Evolutionary conservation across 2,113 vertebrate genomes (phyloP).

Genomic region (Todiramphus saurophagus): DNA sequence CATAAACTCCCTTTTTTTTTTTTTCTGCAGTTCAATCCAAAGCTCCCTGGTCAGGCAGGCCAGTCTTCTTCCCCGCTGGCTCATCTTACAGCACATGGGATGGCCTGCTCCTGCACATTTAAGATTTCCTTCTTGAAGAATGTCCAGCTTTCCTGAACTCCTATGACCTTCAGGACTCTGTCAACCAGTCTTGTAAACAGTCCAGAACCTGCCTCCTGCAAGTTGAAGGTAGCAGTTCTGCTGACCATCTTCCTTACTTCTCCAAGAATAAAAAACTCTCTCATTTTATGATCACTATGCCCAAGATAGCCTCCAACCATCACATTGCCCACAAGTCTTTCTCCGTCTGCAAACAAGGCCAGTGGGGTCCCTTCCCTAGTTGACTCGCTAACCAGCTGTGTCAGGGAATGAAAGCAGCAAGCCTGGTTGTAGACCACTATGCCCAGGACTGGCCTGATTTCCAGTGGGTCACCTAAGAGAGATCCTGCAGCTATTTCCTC

Average conservation of each 20-base stretch:
- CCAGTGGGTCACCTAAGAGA: neutral
- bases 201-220: neutral
- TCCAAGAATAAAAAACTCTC: neutral
- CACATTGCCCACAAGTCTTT: neutral
- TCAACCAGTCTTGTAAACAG: neutral
- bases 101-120: neutral
- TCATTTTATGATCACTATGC: neutral
- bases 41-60: neutral
- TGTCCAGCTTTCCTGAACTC: neutral
- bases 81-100: neutral
- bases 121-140: neutral
- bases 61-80: neutral
- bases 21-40: neutral
- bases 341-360: neutral
- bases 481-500: neutral
- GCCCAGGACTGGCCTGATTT: neutral
- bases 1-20: neutral
- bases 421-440: neutral
- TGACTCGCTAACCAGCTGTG: neutral
- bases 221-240: neutral
- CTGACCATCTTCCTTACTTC: neutral
- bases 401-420: neutral
- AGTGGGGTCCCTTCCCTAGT: rapidly evolving
- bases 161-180: neutral
- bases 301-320: neutral